These are phyloP conservation scores for Drosophila littoralis DNA, from an alignment of 1,140 invertebrate genomes.

Conservation along the genomic window DNA sequence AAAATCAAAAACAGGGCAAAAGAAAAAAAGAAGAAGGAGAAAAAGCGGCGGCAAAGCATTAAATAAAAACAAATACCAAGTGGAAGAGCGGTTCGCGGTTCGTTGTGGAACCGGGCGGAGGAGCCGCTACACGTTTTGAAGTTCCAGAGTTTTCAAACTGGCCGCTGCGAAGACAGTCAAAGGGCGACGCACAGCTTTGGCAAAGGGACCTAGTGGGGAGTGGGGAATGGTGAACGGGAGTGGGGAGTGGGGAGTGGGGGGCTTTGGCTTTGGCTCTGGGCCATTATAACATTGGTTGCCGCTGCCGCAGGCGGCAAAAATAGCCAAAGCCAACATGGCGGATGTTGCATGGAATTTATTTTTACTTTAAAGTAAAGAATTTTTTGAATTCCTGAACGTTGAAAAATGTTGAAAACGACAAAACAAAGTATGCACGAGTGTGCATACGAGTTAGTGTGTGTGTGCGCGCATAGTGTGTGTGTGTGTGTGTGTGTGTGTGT, in stretches of 20 bases:
- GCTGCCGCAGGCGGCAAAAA: conserved; percentile 54
- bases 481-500: conserved; percentile 9
- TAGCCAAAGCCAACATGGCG: conserved; percentile 69
- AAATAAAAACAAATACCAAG: conserved; percentile 50
- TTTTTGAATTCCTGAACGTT: conserved; percentile 71
- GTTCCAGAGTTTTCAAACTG: conserved; percentile 31
- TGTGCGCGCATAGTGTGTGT: neutral
- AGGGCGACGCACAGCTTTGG: conserved; percentile 49
- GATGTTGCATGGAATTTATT: conserved; percentile 77
- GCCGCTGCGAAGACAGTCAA: conserved; percentile 53
- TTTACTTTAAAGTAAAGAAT: conserved; percentile 76
- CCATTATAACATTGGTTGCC: conserved; percentile 44
- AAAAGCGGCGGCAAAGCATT: conserved; percentile 31
- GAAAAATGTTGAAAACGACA: conserved; percentile 71
- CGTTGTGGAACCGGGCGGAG: conserved; percentile 1
- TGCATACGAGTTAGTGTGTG: conserved; percentile 15
- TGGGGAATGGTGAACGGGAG: neutral
- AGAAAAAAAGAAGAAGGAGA: neutral
- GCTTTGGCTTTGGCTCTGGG: conserved; percentile 44
- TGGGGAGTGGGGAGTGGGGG: neutral
- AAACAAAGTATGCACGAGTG: conserved; percentile 54
- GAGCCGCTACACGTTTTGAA: conserved; percentile 26
- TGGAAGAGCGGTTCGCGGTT: neutral
- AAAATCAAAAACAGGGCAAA: conserved; percentile 21
- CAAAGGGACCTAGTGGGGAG: neutral